Evolutionary conservation across 1,140 invertebrate genomes (phyloP), one percentile per base, ranked within the genome.

Genomic region (Coptotermes formosanus): DNA sequence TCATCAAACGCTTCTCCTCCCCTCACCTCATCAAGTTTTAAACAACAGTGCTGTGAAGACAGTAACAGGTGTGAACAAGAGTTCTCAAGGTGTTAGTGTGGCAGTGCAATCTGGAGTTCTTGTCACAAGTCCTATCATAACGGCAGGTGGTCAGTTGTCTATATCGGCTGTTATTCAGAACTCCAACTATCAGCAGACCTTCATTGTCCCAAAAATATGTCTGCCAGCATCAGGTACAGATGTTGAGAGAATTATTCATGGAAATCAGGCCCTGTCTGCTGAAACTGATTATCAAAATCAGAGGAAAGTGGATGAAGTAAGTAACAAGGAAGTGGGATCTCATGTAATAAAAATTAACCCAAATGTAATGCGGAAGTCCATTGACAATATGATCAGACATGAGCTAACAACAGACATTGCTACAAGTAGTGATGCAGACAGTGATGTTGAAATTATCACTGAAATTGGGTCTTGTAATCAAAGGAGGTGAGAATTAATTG

Each of bases 311-410:
- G n/a, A 25, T 75, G 64, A 30, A 30, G n/a, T 30, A 75, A 75
- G 64, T 75, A 25, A 75, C 30, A 30, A n/a, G 30, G 64, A 75
- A 30, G 14, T 75, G n/a, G 64, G 64, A 30, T 30, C 64, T 8
- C 25, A 75, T 75, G 64, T 75, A 25, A 75, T 75, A 75, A 75
- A 75, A 75, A 75, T 75, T 75, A 75, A 75, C n/a, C 64, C 64
- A n/a, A 75, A 75, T 30, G 64, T 75, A 30, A n/a, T 75, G n/a
- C 25, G 64, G 6, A 75, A 75, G n/a, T 75, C 64, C 25, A 75
- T n/a, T 30, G 64, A 75, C 25, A 75, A 25, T 30, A 25, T 75
- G 14, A 8, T 75, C 6, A n/a, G n/a, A 75, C 7, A 16, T 30
- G 64, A 75, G 7, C n/a, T 75, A 30, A n/a, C 64, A n/a, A 30